Evolutionary conservation across 2,113 vertebrate genomes (phyloP), one percentile per base, ranked within the genome.

Genomic region (Emydura subglobosa): DNA sequence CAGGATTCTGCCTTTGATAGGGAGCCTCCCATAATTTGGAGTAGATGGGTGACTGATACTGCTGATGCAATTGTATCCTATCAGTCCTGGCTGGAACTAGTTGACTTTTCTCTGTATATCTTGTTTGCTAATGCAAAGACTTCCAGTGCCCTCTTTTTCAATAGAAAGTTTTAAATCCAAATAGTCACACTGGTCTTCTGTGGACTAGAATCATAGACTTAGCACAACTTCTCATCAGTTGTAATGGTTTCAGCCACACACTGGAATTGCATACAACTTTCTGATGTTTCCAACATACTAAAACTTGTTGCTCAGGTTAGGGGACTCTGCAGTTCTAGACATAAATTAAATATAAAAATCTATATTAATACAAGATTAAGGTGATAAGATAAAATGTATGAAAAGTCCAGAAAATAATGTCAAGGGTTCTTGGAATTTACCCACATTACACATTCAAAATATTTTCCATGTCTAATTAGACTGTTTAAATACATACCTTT

Each of bases 61-160:
- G 65, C 34, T 21, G 7, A 72, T 78, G 42, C 1, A 6, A 29
- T 78, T 78, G 42, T 78, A 47, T 47, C 25, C 25, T 47, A 29
- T 78, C 42, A 47, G 25, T 10, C 53, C 44, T 68, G 76, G 49
- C 1, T 87, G 72, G 39, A 50, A 47, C 25, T 57, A 87, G 59
- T 29, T 93, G 57, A 50, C 24, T 94, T 92, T 92, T 85, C 50
- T 90, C 92, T 24, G 61, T 85, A 90, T 80, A 68, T n/a, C 59
- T 88, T 80, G 49, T 61, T 91, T 89, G 81, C 72, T 57, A 44
- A n/a, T 34, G 27, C 82, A 65, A 94, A 84, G 88, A 83, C 50
- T 27, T 83, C 8, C 53, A 78, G 13, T 82, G 3, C 3, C 94
- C 72, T 92, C 10, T 27, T 34, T 79, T 47, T 4, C 16, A 90